These are phyloP conservation scores for Heterochromis multidens DNA, from an alignment of 2,113 vertebrate genomes.

Conservation along the genomic window DNA sequence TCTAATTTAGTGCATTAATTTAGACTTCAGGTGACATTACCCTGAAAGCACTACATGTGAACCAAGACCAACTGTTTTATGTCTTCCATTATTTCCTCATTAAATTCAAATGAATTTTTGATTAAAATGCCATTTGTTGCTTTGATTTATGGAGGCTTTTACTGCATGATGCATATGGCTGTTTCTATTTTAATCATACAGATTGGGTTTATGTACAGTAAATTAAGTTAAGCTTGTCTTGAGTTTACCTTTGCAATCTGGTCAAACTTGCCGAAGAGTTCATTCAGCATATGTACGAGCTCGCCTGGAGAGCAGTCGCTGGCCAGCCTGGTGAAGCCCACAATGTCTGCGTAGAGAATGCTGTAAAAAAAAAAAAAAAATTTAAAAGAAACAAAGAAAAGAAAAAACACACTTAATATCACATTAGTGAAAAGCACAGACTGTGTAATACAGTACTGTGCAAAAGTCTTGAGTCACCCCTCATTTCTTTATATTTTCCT, in stretches of 20 bases:
- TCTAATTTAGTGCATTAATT: background rate
- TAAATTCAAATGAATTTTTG: background rate
- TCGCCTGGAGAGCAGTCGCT: slow-evolving; percentile 97
- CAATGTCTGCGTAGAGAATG: slow-evolving; percentile 95
- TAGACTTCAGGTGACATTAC: background rate
- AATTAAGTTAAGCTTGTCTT: background rate
- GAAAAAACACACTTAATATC: background rate
- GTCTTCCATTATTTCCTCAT: background rate
- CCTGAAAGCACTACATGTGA: background rate
- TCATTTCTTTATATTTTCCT: background rate
- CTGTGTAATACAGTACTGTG: background rate
- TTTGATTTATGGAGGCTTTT: background rate
- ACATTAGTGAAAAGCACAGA: background rate
- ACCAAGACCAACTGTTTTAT: background rate
- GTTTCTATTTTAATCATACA: background rate
- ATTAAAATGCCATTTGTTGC: background rate
- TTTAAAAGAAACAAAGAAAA: background rate
- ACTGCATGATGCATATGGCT: background rate
- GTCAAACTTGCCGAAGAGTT: slow-evolving; percentile 97
- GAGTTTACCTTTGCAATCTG: slow-evolving; percentile 92
- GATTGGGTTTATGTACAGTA: background rate
- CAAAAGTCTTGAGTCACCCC: fast-evolving
- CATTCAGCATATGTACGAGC: slow-evolving; percentile 94
- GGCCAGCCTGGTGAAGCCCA: slow-evolving; percentile 94
- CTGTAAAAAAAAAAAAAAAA: slow-evolving; percentile 69